Evolutionary conservation across 2,797 vertebrate genomes (phyloP), one percentile per base, ranked within the genome.

Genomic region (Melanotaenia trifasciata): DNA sequence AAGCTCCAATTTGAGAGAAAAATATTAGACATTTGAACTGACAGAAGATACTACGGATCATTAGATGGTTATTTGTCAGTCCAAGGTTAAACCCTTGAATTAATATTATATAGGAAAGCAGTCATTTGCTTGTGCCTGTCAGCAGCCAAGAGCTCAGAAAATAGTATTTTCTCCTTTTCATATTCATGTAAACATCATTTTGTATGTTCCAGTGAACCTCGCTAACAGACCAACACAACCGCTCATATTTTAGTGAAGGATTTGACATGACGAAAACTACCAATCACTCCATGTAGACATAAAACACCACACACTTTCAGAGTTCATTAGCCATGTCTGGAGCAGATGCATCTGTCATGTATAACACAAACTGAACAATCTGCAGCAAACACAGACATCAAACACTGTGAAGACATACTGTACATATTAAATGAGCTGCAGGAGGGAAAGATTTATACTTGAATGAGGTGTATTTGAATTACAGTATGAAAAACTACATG

Each of bases 251-350:
- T 22, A 60, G 30, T 53, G 3, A 56, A 51, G 24, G 33, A 71
- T 71, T 73, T 30, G 69, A 80, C 71, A 72, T 14, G 62, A 67
- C 18, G 76, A 70, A 66, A 70, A 12, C 59, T 13, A 59, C 56
- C 70, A 10, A 63, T 75, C 69, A 67, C 67, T 56, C 58, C 16
- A 12, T 18, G 53, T 53, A 78, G 64, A 84, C 59, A 70, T 56
- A 33, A 78, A 74, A 74, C 47, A 64, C 70, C 74, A 76, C 58
- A 43, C 59, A 58, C 67, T 84, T 86, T 88, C 74, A 84, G 76
- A 87, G 83, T 83, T 90, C 86, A 89, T 90, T 90, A 84, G 73
- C 40, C 65, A 1, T 12, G 58, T 67, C 80, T 76, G 74, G 53
- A 40, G 35, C 20, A 67, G 72, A 78, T 26, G 80, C 84, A 76